Evolutionary conservation across 2,113 vertebrate species (phyloP), one percentile per base, ranked within the genome.

Genomic region (Dipodomys stephensi): DNA sequence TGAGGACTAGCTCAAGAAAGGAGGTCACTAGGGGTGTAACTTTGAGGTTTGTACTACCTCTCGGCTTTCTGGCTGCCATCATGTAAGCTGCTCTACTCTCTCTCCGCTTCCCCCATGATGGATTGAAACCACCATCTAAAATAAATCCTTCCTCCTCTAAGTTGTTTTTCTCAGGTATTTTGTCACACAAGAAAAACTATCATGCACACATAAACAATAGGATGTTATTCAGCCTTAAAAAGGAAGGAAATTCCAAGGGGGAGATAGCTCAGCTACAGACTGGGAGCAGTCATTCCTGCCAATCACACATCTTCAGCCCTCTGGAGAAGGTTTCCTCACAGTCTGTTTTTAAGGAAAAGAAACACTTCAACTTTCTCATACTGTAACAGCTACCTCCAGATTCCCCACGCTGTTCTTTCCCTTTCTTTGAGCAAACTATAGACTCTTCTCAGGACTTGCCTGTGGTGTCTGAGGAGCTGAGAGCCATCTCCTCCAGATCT

Each of bases 381-480:
- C 64, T 73, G 27, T 62, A 27, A 65, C n/a, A 65, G 90, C 23
- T 60, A 79, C 67, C 60, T 77, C 76, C 77, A 69, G 72, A 30
- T 20, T 44, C 71, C 35, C 44, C 6, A 27, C 28, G 72, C 67
- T 80, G 57, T 25, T 74, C 28, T 49, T 68, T 44, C 23, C 25
- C 9, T 32, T 32, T 79, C 44, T n/a, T 67, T 72, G 22, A 28
- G 72, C 13, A 68, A 80, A 71, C 65, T 4, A 25, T 0, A 69
- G 28, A 53, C 44, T 60, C 12, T 7, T 74, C 39, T 53, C n/a
- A 60, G n/a, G 67, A 81, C 11, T 22, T 19, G 60, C 0, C 0
- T 12, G 3, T 60, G 35, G 39, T 65, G 28, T 93, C 79, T 68
- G 76, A 53, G 69, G 13, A 18, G 4, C 44, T 30, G 18, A 6